Base-by-base conservation (phyloP, 23 tunicate genomes). In the Trididemnum nubilum region DNA sequence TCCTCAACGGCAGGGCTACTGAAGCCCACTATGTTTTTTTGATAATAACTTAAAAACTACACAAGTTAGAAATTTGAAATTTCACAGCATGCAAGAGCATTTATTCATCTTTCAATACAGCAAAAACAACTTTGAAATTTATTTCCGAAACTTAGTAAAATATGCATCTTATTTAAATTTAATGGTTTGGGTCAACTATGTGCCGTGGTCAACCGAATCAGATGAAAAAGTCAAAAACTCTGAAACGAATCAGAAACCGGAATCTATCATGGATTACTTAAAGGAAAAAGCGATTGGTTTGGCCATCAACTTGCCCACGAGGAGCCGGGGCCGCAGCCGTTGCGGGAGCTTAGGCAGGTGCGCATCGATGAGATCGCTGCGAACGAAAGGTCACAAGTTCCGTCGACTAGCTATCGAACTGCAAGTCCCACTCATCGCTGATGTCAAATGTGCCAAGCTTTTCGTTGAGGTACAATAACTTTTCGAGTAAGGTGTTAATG, bases 371-470 rank as follows among this genome's bases (percentile, higher is more conserved):
- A 63, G 79, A 32, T 91, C 91, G 0, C 39, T 9, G n/a, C 66
- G 73, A 69, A 85, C 97, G 25, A 71, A 79, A 44, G 97, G 97
- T 1, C 77, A 91, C 51, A 64, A 60, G 64, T 83, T 90, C 35
- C 63, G 97, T 25, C 73, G 90, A 25, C 81, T 91, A 38, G 97
- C 97, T 0, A 90, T 91, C 64, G 91, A 91, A n/a, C 34, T 71
- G 25, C 85, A 89, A n/a, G 76, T 91, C 54, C 97, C 97, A 1
- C 63, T 91, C 75, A 91, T 91, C 35, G 86, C 97, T 25, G 97
- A 91, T 44, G 97, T 91, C 19, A 91, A 91, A 77, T 91, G 97
- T 49, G 91, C 97, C 22, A 91, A 91, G 74, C 63, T 91, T 65
- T 87, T 91, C 58, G 91, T 91, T 19, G 76, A 83, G 83, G 95